Evolutionary conservation across 2,888 invertebrate genomes (phyloP), one percentile per base, ranked within the genome.

Genomic region (Oscheius myriophilus): DNA sequence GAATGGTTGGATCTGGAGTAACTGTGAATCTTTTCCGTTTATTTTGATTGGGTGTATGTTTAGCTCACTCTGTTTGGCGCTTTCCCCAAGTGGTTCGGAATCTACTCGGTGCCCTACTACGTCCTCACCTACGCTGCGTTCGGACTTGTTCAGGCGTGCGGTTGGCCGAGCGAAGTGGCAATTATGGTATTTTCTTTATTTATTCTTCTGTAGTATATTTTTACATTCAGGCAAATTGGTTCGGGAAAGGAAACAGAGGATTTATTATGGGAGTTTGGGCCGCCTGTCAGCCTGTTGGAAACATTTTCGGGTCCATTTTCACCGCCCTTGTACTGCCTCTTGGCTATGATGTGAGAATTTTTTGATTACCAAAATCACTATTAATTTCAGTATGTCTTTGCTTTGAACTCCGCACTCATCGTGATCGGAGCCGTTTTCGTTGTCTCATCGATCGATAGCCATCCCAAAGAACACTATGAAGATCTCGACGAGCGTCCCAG

Each of bases 241-340:
- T 89, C 82, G 88, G 79, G 62, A 75, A 69, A 82, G 86, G 76
- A 67, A 89, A 88, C 74, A 88, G 89, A 16, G 89, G 89, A 21
- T 83, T 89, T 46, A 70, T 84, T 21, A 83, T 89, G 76, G 89
- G 89, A 23, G 68, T 88, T 11, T 89, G 89, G 89, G 88, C 89
- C 70, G 87, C 88, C 1, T 89, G 89, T 81, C 89, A 89, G n/a
- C 88, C 88, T 45, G 87, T 89, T 33, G 89, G 89, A 33, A 89
- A 89, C 76, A 89, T 89, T 54, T 83, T 89, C 51, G 89, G 89
- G 41, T 87, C 88, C 25, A 80, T 88, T 16, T 80, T 88, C 77
- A 87, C 87, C 7, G 86, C 88, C 0, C 72, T 84, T 58, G 87
- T 89, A 2, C 80, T 89, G 18, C 84, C 87, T 46, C 85, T 87